Evolutionary conservation across 1,140 invertebrate genomes (phyloP).

Genomic region (Bombyx mori): DNA sequence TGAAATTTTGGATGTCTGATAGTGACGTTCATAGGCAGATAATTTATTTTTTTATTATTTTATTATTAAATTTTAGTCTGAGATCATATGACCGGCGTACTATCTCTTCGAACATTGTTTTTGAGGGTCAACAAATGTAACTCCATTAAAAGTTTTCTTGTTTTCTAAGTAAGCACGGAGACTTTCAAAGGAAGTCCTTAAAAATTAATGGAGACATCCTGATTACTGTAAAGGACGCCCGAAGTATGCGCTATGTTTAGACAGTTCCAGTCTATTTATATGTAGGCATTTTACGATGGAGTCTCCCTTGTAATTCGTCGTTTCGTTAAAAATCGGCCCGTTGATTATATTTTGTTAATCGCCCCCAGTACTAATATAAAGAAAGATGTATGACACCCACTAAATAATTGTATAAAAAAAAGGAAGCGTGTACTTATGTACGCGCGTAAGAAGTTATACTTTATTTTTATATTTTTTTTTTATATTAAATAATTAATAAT

Average conservation of each 20-base stretch:
- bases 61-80: too few species aligned
- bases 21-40: too few species aligned
- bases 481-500: too few species aligned
- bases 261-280: conserved; percentile 22
- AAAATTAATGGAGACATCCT: conserved; percentile 62
- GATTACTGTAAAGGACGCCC: conserved; percentile 35
- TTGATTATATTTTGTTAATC: conserved; percentile 36
- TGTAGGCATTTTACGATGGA: conserved; percentile 24
- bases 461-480: too few species aligned
- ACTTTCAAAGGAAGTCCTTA: conserved; percentile 56
- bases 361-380: conserved; percentile 39
- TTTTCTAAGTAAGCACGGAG: conserved; percentile 55
- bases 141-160: conserved; percentile 64
- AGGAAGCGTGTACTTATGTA: background rate
- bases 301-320: conserved; percentile 25
- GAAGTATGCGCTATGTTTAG: conserved; percentile 24
- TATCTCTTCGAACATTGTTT: conserved; percentile 17
- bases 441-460: too few species aligned
- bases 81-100: too few species aligned
- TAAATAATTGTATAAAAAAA: conserved; percentile 44
- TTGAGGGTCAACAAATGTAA: conserved; percentile 46
- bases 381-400: conserved; percentile 32
- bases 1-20: too few species aligned
- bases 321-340: conserved; percentile 17
- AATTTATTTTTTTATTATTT: too few species aligned